phyloP scores from a whole-genome alignment of 2,888 invertebrate species.

The Allygus modestus region DNA sequence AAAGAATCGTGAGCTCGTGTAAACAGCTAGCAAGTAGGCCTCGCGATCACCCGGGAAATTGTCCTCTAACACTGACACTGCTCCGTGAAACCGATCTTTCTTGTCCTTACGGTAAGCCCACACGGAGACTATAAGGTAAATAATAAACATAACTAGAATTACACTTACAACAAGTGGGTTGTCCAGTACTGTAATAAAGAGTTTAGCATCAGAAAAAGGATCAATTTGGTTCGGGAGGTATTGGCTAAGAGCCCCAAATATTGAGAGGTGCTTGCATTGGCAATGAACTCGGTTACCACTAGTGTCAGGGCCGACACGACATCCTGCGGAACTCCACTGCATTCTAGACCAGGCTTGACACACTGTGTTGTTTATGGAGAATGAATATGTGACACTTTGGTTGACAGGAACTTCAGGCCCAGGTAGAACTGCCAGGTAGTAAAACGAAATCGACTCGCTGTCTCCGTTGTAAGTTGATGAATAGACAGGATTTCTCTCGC shows the following conservation, averaged over 20 bases:
- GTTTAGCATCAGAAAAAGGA: slow-evolving; percentile 65
- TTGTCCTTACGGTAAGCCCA: slow-evolving; percentile 66
- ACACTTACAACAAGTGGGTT: slow-evolving; percentile 67
- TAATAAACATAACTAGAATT: slow-evolving; percentile 62
- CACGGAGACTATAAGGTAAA: slow-evolving; percentile 66
- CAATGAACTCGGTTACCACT: neutral
- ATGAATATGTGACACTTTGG: neutral
- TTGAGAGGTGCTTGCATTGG: neutral
- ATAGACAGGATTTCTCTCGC: neutral
- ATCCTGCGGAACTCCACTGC: neutral
- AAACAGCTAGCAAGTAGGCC: too few relatives aligned
- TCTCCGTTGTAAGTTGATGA: neutral
- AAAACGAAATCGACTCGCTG: neutral
- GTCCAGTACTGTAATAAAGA: slow-evolving; percentile 65
- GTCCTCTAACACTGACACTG: slow-evolving; percentile 67
- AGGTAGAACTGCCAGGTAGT: neutral
- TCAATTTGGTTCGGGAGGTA: slow-evolving; percentile 63
- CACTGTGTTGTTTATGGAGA: neutral
- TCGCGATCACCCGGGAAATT: slow-evolving; percentile 67
- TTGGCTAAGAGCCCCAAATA: neutral
- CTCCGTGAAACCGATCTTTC: slow-evolving; percentile 62
- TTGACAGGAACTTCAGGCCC: neutral
- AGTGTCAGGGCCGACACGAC: neutral
- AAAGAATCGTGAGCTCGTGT: too few relatives aligned
- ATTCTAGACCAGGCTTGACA: neutral